A percentile compares a stretch with the other conserved stretches of the same genome.
Conservation (phyloP, 2,888 invertebrate species). For the Ctena decussata region DNA sequence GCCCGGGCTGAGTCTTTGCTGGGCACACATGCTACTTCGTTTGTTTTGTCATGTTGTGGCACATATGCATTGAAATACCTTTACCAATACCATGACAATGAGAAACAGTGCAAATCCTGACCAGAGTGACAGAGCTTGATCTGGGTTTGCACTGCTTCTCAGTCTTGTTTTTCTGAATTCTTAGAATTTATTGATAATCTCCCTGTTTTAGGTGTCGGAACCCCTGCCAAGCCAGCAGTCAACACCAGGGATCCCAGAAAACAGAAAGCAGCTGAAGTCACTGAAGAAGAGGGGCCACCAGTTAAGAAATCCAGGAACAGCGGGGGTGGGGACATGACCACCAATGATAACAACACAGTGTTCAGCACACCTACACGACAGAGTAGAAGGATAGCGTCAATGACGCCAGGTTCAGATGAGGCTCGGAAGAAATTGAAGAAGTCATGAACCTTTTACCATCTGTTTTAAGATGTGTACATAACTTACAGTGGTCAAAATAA, state of each 20-base stretch:
- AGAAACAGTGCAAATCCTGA: too few species aligned
- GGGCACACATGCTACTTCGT: too few species aligned
- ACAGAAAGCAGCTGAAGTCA: slow-evolving; percentile 13
- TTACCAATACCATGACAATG: too few species aligned
- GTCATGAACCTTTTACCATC: slow-evolving; percentile 43
- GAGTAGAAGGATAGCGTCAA: slow-evolving; percentile 78
- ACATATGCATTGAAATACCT: too few species aligned
- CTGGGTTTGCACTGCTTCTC: too few species aligned
- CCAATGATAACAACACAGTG: slow-evolving; percentile 42
- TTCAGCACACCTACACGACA: slow-evolving; percentile 73
- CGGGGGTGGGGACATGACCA: slow-evolving; percentile 15
- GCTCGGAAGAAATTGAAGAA: slow-evolving; percentile 73
- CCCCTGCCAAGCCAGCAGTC: slow-evolving; percentile 31
- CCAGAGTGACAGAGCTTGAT: too few species aligned
- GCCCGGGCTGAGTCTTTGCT: too few species aligned
- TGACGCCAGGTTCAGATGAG: slow-evolving; percentile 75
- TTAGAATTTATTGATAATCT: too few species aligned
- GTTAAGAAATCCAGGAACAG: slow-evolving; percentile 52
- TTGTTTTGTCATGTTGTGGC: too few species aligned
- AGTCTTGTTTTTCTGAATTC: too few species aligned
- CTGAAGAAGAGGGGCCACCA: slow-evolving; percentile 31
- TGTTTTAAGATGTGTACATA: too few species aligned
- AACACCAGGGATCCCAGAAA: slow-evolving; percentile 5
- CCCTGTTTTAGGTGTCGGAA: slow-evolving; percentile 58
- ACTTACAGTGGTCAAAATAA: too few species aligned